A percentile compares a stretch with the other conserved stretches of the same genome.
Conservation (phyloP, 2,888 invertebrate species). For the Trissoscelio sp. region DNA sequence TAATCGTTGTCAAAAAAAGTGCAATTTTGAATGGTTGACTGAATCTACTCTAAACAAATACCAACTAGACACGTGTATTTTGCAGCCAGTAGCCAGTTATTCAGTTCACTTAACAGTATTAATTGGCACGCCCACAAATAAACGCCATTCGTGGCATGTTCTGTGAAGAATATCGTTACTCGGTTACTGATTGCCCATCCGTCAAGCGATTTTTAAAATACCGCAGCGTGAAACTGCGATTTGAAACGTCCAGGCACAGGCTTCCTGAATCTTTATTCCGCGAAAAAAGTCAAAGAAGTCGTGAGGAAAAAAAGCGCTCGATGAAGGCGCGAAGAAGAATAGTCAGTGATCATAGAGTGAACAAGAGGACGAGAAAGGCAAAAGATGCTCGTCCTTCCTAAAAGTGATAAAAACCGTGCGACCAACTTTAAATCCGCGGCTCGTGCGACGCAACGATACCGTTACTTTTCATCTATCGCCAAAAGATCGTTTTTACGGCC, state of each 20-base stretch:
- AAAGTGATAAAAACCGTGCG: constrained; percentile 72
- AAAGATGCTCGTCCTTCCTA: constrained; percentile 70
- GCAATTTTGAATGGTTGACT: constrained; percentile 47
- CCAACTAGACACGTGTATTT: constrained; percentile 21
- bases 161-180: constrained; percentile 63
- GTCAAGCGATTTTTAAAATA: constrained; percentile 70
- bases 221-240: constrained; percentile 72
- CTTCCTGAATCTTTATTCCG: constrained; percentile 67
- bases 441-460: constrained; percentile 76
- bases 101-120: constrained; percentile 61
- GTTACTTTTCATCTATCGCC: constrained; percentile 71
- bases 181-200: constrained; percentile 69
- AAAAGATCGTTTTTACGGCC: constrained; percentile 48
- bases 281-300: constrained; percentile 51
- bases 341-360: constrained; percentile 56
- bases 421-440: constrained; percentile 76
- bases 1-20: constrained; percentile 21
- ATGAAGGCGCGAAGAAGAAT: constrained; percentile 66
- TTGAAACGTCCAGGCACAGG: constrained; percentile 72
- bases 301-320: constrained; percentile 68
- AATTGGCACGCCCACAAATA: constrained; percentile 54
- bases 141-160: constrained; percentile 26
- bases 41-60: constrained; percentile 52
- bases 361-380: constrained; percentile 60
- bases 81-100: constrained; percentile 40